phyloP scores from a whole-genome alignment of 1,140 invertebrate species.

The fruit fly (Drosophila melanogaster) region Release_6_plus_ISO1_MT NT_037436.4:4966501-4967000 shows the following conservation, averaged over 20 bases:
- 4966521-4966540: neutral
- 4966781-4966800: conserved; percentile 25
- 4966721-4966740: conserved; percentile 83
- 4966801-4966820: conserved; percentile 39
- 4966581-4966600: conserved; percentile 83
- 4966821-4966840: conserved; percentile 35
- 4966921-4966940: too few species aligned
- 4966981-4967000: too few species aligned
- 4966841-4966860: conserved; percentile 13
- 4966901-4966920: neutral
- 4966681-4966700: conserved; percentile 26
- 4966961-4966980: too few species aligned
- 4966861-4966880: neutral
- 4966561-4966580: conserved; percentile 80
- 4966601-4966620: conserved; percentile 83
- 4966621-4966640: conserved; percentile 59
- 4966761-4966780: conserved; percentile 52
- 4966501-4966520: neutral
- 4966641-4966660: conserved; percentile 41
- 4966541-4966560: conserved; percentile 56
- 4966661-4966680: conserved; percentile 36
- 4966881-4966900: neutral
- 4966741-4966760: conserved; percentile 53
- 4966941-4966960: too few species aligned
- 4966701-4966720: conserved; percentile 67